phyloP scores from a whole-genome alignment of 2,888 invertebrate species.

The Torymus texanus region DNA sequence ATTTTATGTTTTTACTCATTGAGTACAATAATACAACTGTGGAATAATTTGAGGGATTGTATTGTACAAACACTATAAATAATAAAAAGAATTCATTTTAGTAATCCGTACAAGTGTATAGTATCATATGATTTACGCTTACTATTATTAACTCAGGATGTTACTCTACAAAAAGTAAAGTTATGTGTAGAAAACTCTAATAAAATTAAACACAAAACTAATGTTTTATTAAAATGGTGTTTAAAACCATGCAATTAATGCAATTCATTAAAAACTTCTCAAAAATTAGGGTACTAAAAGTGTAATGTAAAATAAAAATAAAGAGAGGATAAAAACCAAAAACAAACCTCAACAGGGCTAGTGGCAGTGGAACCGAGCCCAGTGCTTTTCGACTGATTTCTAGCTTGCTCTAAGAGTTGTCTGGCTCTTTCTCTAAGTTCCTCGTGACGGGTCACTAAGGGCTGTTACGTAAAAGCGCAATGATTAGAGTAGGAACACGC shows the following conservation, averaged over 20 bases:
- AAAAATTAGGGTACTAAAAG: constrained; percentile 12
- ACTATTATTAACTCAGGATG: too few relatives aligned
- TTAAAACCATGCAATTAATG: constrained; percentile 8
- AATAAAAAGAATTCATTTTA: too few relatives aligned
- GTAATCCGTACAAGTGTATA: too few relatives aligned
- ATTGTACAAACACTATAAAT: too few relatives aligned
- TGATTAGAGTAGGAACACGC: constrained; percentile 59
- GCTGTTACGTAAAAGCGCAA: constrained; percentile 78
- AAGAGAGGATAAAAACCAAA: constrained; percentile 49
- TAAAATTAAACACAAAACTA: too few relatives aligned
- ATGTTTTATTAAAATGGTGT: neutral
- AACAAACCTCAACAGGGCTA: constrained; percentile 77
- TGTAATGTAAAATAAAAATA: constrained; percentile 42
- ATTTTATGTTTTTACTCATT: too few relatives aligned
- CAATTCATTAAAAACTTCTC: constrained; percentile 1
- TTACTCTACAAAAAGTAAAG: neutral
- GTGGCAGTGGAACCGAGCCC: constrained; percentile 76
- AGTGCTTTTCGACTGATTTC: constrained; percentile 75
- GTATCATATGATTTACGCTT: too few relatives aligned
- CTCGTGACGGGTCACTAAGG: constrained; percentile 86
- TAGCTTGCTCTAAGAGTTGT: constrained; percentile 87
- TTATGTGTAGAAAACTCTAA: neutral
- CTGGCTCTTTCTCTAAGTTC: constrained; percentile 90
- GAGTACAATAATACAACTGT: too few relatives aligned
- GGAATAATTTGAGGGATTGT: too few relatives aligned